phyloP scores from a whole-genome alignment of 2,797 vertebrate species.

The Mormyrus hasselquistii region DNA sequence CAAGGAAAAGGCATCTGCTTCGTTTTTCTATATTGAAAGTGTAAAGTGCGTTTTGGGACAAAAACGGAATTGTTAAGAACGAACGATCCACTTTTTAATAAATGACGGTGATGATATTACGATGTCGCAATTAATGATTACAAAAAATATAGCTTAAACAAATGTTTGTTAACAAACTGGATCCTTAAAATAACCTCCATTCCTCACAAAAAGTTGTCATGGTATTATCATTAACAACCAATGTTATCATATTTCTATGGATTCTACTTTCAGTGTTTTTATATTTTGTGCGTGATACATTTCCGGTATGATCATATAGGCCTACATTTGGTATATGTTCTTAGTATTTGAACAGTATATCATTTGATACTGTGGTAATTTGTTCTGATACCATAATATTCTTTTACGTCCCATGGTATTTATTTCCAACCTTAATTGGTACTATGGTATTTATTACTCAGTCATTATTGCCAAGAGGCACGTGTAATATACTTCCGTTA shows the following conservation, averaged over 20 bases:
- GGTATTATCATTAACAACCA: not conserved
- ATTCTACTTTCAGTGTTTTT: not conserved
- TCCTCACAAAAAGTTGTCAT: not conserved
- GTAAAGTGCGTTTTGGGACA: not conserved
- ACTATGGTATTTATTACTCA: not conserved
- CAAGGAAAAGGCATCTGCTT: constrained; percentile 77
- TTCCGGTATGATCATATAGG: not conserved
- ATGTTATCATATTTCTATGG: not conserved
- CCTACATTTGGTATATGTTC: not conserved
- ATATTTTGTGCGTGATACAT: not conserved
- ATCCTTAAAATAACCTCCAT: not conserved
- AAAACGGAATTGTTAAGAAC: not conserved
- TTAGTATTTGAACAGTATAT: not conserved
- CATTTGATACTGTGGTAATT: not conserved
- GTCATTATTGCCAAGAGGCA: not conserved
- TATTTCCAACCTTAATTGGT: not conserved
- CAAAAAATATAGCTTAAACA: not conserved
- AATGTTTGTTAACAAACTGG: not conserved
- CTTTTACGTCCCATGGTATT: not conserved
- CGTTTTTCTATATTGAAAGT: constrained; percentile 53
- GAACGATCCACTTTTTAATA: not conserved
- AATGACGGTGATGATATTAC: not conserved
- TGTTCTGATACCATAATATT: not conserved
- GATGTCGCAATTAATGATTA: not conserved
- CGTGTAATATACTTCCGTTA: not conserved